These are phyloP conservation scores for Glareola pratincola DNA, from an alignment of 2,113 vertebrate genomes.

Conservation along the genomic window DNA sequence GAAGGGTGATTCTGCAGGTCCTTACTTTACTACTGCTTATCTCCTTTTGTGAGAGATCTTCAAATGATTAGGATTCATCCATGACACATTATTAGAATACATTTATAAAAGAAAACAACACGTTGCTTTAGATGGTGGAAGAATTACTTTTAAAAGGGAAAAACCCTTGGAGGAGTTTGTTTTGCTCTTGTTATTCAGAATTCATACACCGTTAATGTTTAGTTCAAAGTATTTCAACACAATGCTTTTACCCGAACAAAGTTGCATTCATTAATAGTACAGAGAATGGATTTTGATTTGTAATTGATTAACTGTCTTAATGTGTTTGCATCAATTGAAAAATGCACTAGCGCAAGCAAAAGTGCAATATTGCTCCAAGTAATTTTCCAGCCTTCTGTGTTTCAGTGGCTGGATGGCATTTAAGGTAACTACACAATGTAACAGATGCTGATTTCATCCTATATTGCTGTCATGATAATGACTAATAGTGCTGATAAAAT, in stretches of 20 bases:
- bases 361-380: constrained; percentile 38
- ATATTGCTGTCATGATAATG: constrained; percentile 54
- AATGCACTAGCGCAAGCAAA: background rate
- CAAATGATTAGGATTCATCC: background rate
- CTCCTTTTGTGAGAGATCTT: background rate
- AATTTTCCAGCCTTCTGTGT: constrained; percentile 61
- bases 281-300: constrained; percentile 65
- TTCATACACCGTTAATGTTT: background rate
- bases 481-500: constrained; percentile 53
- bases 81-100: background rate
- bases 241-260: background rate
- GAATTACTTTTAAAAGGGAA: background rate
- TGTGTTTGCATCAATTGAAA: constrained; percentile 53
- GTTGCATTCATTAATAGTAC: constrained; percentile 22
- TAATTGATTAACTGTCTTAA: constrained; percentile 64
- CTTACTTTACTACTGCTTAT: background rate
- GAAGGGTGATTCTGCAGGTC: background rate
- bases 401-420: constrained; percentile 54
- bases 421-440: constrained; percentile 36
- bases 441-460: constrained; percentile 49
- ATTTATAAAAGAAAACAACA: background rate
- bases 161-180: background rate
- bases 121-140: background rate
- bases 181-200: background rate
- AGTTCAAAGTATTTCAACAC: background rate